Evolutionary conservation across 2,113 vertebrate genomes (phyloP).

Genomic region (Podiceps cristatus): DNA sequence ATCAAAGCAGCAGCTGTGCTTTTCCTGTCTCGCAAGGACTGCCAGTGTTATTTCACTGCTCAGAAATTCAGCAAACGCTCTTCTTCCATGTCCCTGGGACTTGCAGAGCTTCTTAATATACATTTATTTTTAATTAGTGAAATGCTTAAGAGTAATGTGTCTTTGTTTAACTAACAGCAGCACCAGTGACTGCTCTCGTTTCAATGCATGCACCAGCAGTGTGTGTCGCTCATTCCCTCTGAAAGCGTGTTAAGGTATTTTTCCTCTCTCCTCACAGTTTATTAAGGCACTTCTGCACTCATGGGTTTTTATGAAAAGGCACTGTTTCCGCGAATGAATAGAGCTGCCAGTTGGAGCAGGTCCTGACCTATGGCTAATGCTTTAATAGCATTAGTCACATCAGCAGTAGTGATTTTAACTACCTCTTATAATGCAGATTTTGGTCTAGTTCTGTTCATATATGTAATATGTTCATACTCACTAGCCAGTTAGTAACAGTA

Average conservation of each 20-base stretch:
- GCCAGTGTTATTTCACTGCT: neutral
- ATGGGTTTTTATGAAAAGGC: neutral
- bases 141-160: neutral
- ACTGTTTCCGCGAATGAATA: rapidly evolving
- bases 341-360: neutral
- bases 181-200: neutral
- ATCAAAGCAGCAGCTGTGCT: conserved; percentile 7
- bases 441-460: neutral
- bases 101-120: neutral
- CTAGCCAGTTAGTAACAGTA: neutral
- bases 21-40: neutral
- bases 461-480: neutral
- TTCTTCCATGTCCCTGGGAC: neutral
- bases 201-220: neutral
- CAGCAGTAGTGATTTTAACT: neutral
- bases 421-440: neutral
- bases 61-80: neutral
- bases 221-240: neutral
- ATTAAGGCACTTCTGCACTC: neutral
- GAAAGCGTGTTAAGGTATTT: neutral
- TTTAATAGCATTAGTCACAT: neutral
- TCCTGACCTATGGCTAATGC: neutral
- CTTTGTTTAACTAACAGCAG: neutral
- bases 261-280: neutral
- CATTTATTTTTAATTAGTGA: neutral